Percentiles rank a stretch among this genome's conserved stretches.
These are phyloP conservation scores for Tiliacea citrago DNA, from an alignment of 2,888 invertebrate genomes.

Conservation along the genomic window DNA sequence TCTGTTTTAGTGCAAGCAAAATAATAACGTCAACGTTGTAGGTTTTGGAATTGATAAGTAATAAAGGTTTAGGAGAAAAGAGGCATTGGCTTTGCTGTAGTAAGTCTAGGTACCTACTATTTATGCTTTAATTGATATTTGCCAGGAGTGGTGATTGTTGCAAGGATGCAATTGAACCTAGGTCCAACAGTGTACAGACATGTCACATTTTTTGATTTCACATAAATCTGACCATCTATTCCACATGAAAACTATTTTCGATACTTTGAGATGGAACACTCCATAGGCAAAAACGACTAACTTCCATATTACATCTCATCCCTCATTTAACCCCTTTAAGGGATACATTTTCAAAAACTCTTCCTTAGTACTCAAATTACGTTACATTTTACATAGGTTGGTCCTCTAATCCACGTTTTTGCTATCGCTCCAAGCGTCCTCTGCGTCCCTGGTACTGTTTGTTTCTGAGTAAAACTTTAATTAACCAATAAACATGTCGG, in stretches of 20 bases:
- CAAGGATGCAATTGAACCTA: not conserved
- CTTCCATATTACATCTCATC: no score
- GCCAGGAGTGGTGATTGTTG: not conserved
- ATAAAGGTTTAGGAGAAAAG: not conserved
- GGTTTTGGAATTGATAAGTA: not conserved
- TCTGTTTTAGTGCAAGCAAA: not conserved
- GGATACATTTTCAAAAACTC: no score
- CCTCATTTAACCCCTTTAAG: no score
- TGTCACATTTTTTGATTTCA: not conserved
- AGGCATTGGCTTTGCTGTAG: not conserved
- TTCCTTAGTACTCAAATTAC: no score
- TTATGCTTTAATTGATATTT: not conserved
- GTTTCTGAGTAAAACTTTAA: slow-evolving; percentile 90
- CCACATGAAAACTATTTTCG: not conserved
- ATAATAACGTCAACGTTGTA: not conserved
- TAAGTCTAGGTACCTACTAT: not conserved
- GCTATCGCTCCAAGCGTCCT: slow-evolving; percentile 73
- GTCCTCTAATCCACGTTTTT: slow-evolving; percentile 54
- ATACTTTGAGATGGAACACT: not conserved
- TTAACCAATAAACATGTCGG: slow-evolving; percentile 90
- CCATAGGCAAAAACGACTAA: no score
- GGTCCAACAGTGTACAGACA: not conserved
- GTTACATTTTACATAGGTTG: slow-evolving; percentile 1
- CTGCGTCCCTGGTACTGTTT: slow-evolving; percentile 79
- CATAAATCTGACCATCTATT: no score